These are phyloP conservation scores for Anguilla rostrata DNA, from an alignment of 2,113 vertebrate genomes.

Conservation along the genomic window DNA sequence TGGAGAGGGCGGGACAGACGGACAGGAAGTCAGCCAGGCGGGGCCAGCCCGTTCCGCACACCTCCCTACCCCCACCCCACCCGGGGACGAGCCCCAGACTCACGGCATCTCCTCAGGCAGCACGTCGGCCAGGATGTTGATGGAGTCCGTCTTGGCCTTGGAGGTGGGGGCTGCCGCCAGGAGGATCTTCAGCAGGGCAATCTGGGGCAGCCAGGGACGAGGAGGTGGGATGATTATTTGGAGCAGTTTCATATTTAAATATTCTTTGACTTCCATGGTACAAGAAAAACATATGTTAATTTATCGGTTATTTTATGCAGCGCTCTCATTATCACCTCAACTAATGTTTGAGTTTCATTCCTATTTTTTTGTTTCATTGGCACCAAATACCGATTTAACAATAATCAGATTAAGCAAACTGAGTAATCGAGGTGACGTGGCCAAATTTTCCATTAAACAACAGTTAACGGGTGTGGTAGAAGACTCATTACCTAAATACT, in stretches of 20 bases:
- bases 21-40: neutral
- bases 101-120: constrained; percentile 98
- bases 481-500: neutral
- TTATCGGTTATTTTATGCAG: neutral
- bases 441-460: too few species aligned
- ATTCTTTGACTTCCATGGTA: neutral
- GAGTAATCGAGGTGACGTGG: too few species aligned
- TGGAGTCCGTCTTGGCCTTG: constrained; percentile 98
- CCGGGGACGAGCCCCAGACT: constrained; percentile 52
- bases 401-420: too few species aligned
- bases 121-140: constrained; percentile 96
- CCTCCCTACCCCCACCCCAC: neutral
- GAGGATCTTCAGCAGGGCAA: constrained; percentile 94
- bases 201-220: constrained; percentile 64
- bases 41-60: neutral
- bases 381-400: too few species aligned
- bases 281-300: neutral
- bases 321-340: neutral
- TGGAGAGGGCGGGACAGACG: constrained; percentile 52
- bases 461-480: neutral
- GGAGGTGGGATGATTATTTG: neutral
- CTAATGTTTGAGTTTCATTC: neutral
- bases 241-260: neutral
- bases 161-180: constrained; percentile 96
- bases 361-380: too few species aligned